These are phyloP conservation scores for Cosmia trapezina DNA, from an alignment of 2,888 invertebrate genomes.

Conservation along the genomic window DNA sequence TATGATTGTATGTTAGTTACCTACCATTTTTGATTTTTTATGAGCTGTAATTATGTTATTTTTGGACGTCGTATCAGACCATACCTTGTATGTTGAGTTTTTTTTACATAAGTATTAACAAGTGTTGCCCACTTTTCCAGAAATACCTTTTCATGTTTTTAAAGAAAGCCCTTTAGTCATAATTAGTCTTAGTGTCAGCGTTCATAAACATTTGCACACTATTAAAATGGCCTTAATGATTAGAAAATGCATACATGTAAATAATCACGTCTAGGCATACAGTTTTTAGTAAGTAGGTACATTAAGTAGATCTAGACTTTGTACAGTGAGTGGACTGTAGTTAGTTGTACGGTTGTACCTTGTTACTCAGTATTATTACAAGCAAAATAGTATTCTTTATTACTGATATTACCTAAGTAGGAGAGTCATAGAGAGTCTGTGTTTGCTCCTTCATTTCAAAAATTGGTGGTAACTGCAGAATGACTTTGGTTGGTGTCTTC, in stretches of 20 bases:
- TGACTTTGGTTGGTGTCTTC: conserved; percentile 24
- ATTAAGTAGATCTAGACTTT: conserved; percentile 39
- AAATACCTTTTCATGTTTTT: neutral
- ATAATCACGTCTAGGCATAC: neutral
- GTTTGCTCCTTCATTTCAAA: conserved; percentile 19
- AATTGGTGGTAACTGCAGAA: neutral
- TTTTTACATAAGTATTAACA: neutral
- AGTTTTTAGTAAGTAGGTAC: conserved; percentile 5
- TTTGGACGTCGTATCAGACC: neutral
- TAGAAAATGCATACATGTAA: neutral
- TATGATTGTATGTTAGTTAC: neutral
- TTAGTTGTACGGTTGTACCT: too few relatives aligned
- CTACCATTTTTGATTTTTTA: conserved; percentile 10
- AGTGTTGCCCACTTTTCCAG: too few relatives aligned
- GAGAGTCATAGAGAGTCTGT: neutral
- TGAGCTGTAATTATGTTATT: conserved; percentile 9
- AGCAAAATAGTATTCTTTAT: conserved; percentile 6
- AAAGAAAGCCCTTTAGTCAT: neutral
- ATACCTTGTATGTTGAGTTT: neutral
- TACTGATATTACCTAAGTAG: conserved; percentile 5
- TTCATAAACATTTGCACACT: neutral
- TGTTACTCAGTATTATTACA: conserved; percentile 27
- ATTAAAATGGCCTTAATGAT: neutral
- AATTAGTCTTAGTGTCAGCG: neutral
- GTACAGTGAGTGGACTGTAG: conserved; percentile 25